Evolutionary conservation across 2,113 vertebrate genomes (phyloP).

Genomic region (Lichenostomus cassidix): DNA sequence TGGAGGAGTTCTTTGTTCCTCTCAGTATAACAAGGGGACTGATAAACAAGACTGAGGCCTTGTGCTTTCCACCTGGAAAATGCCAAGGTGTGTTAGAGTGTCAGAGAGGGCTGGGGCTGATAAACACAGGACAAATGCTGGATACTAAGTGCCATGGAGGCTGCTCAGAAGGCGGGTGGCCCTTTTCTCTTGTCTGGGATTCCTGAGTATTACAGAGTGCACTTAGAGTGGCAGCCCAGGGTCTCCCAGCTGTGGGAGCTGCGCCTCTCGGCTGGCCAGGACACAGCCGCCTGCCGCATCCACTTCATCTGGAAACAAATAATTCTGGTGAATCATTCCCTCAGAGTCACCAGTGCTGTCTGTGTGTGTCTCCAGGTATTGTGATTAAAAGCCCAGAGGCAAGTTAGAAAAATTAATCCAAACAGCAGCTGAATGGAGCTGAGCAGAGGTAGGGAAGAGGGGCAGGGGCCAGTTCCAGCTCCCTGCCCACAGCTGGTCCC

Average conservation of each 20-base stretch:
- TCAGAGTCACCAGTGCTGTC: background rate
- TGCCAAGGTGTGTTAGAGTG: background rate
- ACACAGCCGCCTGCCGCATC: background rate
- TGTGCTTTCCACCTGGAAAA: background rate
- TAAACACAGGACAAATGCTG: rapidly evolving
- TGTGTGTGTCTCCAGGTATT: background rate
- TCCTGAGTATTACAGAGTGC: background rate
- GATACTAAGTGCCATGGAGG: too few species aligned
- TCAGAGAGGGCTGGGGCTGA: background rate
- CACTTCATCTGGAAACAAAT: background rate
- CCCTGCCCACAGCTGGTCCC: background rate
- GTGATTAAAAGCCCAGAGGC: background rate
- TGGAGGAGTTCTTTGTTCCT: background rate
- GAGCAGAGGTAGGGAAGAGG: background rate
- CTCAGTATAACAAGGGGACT: background rate
- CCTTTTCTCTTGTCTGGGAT: background rate
- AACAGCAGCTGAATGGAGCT: background rate
- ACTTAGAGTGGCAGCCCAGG: background rate
- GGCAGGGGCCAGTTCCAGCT: rapidly evolving
- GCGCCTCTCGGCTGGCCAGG: background rate
- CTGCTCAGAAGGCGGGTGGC: background rate
- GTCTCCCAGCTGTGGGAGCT: background rate
- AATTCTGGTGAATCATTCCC: background rate
- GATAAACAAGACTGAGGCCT: background rate
- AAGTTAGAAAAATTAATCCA: background rate